Conservation (phyloP, 2,113 vertebrate genomes). For the Alaudala cheleensis region DNA sequence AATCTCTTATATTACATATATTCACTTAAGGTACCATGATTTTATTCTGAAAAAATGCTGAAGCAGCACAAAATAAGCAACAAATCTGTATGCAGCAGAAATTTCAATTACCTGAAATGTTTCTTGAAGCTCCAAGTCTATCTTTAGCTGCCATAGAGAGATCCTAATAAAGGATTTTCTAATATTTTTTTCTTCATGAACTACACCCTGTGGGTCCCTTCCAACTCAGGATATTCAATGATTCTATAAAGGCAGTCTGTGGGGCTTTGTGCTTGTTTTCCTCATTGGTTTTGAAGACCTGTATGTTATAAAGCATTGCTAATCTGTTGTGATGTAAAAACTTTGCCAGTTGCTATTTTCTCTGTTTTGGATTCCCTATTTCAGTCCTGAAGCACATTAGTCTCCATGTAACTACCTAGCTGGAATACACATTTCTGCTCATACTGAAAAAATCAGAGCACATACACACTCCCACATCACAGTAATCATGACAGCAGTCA, state of each 20-base stretch:
- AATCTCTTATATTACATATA: not conserved
- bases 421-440: not conserved
- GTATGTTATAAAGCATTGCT: not conserved
- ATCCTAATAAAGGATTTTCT: not conserved
- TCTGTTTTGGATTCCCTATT: not conserved
- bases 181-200: not conserved
- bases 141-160: not conserved
- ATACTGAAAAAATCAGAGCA: not conserved
- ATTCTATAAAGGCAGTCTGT: not conserved
- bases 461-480: not conserved
- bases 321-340: not conserved
- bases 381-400: not conserved
- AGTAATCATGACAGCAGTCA: not conserved
- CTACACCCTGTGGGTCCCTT: not conserved
- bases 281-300: not conserved
- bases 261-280: not conserved
- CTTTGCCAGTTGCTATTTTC: not conserved
- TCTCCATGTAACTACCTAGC: not conserved
- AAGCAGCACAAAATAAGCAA: conserved; percentile 2
- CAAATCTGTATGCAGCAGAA: not conserved
- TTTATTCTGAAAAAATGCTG: conserved; percentile 34
- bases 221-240: not conserved
- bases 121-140: not conserved
- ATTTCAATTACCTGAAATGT: not conserved
- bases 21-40: conserved; percentile 4